Evolutionary conservation across 2,888 invertebrate genomes (phyloP).

Genomic region (Macrosoma leucophasiata): DNA sequence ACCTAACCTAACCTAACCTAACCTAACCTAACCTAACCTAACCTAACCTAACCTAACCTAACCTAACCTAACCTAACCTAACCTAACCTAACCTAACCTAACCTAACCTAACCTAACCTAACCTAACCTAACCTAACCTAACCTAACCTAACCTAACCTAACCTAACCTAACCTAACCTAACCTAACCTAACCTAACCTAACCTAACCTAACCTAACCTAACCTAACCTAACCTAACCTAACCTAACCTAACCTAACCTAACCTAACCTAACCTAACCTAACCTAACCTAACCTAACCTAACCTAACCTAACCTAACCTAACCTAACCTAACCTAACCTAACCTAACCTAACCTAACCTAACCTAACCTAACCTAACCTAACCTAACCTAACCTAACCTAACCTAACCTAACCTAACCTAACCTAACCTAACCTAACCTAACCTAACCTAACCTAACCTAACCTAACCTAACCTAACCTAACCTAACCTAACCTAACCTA

Average conservation of each 20-base stretch:
- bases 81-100: constrained; percentile 24
- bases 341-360: constrained; percentile 13
- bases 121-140: constrained; percentile 22
- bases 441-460: constrained; percentile 15
- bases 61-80: constrained; percentile 27
- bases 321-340: constrained; percentile 10
- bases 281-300: constrained; percentile 22
- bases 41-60: constrained; percentile 28
- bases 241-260: constrained; percentile 27
- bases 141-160: constrained; percentile 25
- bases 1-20: constrained; percentile 30
- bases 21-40: constrained; percentile 29
- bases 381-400: not conserved
- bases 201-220: constrained; percentile 21
- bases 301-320: constrained; percentile 10
- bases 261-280: constrained; percentile 27
- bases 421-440: constrained; percentile 13
- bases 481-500: constrained; percentile 15
- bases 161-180: constrained; percentile 24
- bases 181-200: constrained; percentile 23
- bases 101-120: constrained; percentile 23
- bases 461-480: constrained; percentile 14
- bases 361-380: constrained; percentile 7
- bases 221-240: constrained; percentile 24
- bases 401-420: constrained; percentile 14